phyloP scores from a whole-genome alignment of 2,797 vertebrate species.

The Streptopelia turtur region DNA sequence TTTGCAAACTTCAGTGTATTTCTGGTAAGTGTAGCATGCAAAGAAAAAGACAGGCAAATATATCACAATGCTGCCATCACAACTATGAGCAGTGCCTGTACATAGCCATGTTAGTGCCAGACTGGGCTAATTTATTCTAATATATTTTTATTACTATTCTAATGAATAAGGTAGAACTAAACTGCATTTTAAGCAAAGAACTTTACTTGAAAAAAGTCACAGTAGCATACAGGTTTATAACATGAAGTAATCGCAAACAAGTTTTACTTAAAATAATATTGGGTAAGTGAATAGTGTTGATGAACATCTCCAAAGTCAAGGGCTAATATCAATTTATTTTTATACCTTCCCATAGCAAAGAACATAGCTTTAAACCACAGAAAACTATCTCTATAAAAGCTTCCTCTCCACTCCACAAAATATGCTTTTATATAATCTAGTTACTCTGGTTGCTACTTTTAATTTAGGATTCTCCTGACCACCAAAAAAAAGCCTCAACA shows the following conservation, averaged over 20 bases:
- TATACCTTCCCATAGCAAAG: background rate
- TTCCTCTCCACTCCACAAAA: fast-evolving
- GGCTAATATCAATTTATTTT: background rate
- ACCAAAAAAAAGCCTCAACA: background rate
- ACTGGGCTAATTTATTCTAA: background rate
- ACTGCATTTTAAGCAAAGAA: background rate
- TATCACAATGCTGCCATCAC: background rate
- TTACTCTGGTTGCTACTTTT: background rate
- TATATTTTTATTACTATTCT: background rate
- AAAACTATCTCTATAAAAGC: background rate
- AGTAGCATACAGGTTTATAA: background rate
- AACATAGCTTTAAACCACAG: background rate
- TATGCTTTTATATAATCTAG: background rate
- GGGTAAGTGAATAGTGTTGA: background rate
- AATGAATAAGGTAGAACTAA: background rate
- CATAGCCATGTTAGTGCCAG: background rate
- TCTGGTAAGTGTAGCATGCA: background rate
- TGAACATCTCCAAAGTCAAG: background rate
- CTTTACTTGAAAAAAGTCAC: background rate
- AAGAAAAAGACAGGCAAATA: background rate
- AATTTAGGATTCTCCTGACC: background rate
- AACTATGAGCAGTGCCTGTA: background rate
- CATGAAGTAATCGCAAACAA: background rate
- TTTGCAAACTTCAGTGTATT: background rate
- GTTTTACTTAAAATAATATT: background rate